phyloP scores from a whole-genome alignment of 2,888 invertebrate species.

The Tenthredo amoena region DNA sequence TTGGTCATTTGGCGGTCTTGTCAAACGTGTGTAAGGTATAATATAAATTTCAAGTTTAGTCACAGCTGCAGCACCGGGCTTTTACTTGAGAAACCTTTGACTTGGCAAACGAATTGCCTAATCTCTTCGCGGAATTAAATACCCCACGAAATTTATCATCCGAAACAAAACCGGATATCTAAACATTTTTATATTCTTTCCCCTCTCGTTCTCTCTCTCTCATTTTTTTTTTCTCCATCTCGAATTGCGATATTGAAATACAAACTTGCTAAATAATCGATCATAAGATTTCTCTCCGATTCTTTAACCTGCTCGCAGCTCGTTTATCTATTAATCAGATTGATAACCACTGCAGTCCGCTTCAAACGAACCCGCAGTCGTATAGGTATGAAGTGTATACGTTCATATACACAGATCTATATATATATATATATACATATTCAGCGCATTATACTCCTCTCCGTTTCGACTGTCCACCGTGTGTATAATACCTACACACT shows the following conservation, averaged over 20 bases:
- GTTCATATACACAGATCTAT: neutral
- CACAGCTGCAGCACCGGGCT: neutral
- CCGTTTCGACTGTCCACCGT: conserved; percentile 2
- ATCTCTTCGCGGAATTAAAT: neutral
- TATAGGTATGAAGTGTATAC: neutral
- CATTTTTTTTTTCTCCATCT: too few species aligned
- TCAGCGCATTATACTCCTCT: neutral
- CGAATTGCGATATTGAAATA: neutral
- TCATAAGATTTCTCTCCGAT: too few species aligned
- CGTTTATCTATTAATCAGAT: neutral
- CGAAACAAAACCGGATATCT: neutral
- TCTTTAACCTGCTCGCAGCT: too few species aligned
- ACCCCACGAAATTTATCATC: neutral
- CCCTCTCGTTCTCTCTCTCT: neutral
- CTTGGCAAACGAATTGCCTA: neutral
- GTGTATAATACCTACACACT: neutral
- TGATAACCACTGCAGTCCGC: neutral
- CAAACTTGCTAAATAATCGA: too few species aligned
- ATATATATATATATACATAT: neutral
- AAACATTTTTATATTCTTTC: neutral
- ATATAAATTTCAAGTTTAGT: neutral
- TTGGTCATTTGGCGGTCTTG: conserved; percentile 3
- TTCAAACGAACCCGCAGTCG: neutral
- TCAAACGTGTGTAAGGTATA: neutral
- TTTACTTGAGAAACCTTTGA: neutral